Base-by-base conservation (phyloP, 2,888 invertebrate species). In the Nephrocerus scutellatus region DNA sequence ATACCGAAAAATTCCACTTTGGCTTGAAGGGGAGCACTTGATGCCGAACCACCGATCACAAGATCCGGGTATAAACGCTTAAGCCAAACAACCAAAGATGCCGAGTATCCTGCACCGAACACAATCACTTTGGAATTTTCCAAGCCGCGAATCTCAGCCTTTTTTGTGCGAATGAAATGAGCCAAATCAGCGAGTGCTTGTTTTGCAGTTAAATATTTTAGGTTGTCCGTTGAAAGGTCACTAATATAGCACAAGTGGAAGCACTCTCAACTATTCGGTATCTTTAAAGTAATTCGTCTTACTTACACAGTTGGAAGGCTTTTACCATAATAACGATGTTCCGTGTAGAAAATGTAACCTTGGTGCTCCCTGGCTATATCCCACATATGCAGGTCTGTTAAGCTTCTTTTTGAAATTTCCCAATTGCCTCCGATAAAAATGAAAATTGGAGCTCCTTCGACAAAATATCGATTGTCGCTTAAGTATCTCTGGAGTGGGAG, bases 121-220 rank as follows among this genome's bases (percentile, higher is more conserved):
- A 80, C 61, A 22, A 80, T 59, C 0, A 68, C 70, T 30, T 63
- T 68, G 5, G 72, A 67, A 12, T 70, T 54, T 15, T 50, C 45
- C 15, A 70, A 51, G 4, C 60, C 63, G 1, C 59, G 53, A 21
- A 58, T 53, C 3, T 47, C 53, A 16, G 59, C 53, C 51, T 72
- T 73, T 43, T 74, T 56, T 4, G 70, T 63, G 10, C 60, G 55
- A 40, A 82, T 79, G 50, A 81, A 80, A 54, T 75, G 71, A 0
- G 79, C 80, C 9, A 81, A 65, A 55, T 82, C 82, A 0, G 77
- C 80, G 10, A 82, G 57, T 0, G 81, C 79, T 55, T 81, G 81
- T 36, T 76, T 78, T 1, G 77, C 75, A 58, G 71, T 75, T 12
- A 82, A 59, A 54, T 75, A 80, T 31, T 74, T 70, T 7, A 82